phyloP scores from a whole-genome alignment of 2,797 vertebrate species.

The Tadarida brasiliensis region DNA sequence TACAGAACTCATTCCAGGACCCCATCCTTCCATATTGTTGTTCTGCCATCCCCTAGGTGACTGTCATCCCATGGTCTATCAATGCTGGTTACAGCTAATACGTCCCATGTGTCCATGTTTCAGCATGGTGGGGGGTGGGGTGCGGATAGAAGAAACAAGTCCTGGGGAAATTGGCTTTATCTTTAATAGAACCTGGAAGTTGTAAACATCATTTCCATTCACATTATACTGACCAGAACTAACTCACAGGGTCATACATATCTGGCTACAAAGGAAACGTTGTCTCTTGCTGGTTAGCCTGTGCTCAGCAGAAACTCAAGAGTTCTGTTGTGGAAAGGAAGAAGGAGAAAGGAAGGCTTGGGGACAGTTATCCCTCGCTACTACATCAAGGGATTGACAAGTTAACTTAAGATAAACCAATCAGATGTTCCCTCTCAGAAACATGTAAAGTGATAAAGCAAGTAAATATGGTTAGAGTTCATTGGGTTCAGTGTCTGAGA shows the following conservation, averaged over 20 bases:
- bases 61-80: not conserved
- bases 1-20: not conserved
- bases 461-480: not conserved
- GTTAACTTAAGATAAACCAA: not conserved
- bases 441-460: not conserved
- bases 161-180: not conserved
- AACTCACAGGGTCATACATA: not conserved
- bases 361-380: not conserved
- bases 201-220: not conserved
- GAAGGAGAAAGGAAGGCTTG: not conserved
- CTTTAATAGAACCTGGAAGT: not conserved
- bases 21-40: not conserved
- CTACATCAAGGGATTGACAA: not conserved
- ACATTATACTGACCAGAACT: not conserved
- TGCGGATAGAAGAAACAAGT: not conserved
- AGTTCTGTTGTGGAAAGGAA: not conserved
- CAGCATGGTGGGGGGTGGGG: not conserved
- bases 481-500: not conserved
- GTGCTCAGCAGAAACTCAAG: not conserved
- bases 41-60: no score
- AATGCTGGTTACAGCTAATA: not conserved
- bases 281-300: not conserved
- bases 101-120: not conserved
- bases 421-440: not conserved
- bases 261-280: not conserved